phyloP scores from a whole-genome alignment of 2,797 vertebrate species.

The Argyrosomus regius region DNA sequence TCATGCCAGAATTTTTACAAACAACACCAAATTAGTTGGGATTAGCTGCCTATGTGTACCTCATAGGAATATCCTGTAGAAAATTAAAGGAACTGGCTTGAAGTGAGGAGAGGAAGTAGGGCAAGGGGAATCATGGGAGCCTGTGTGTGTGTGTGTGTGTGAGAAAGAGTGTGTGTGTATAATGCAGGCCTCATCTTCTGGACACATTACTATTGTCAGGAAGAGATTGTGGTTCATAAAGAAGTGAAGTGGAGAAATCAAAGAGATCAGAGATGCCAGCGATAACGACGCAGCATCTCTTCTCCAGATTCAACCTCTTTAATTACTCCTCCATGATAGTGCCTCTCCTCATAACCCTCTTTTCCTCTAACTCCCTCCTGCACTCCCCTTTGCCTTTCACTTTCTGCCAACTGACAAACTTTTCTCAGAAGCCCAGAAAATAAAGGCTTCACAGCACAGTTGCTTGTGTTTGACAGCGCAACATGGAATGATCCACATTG shows the following conservation, averaged over 20 bases:
- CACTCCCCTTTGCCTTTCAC: constrained; percentile 52
- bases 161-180: not conserved
- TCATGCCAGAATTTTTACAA: constrained; percentile 65
- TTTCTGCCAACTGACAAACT: constrained; percentile 74
- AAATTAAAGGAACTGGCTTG: constrained; percentile 71
- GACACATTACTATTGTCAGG: constrained; percentile 74
- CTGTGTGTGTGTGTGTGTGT: constrained; percentile 21
- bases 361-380: constrained; percentile 23
- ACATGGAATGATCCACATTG: constrained; percentile 62
- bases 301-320: constrained; percentile 70
- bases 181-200: constrained; percentile 45
- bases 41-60: constrained; percentile 73
- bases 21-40: constrained; percentile 73
- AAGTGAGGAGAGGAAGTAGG: constrained; percentile 73
- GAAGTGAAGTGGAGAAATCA: constrained; percentile 76
- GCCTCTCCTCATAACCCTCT: constrained; percentile 27
- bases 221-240: constrained; percentile 62
- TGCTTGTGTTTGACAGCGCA: constrained; percentile 74
- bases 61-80: constrained; percentile 74
- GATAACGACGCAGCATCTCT: constrained; percentile 69
- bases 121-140: constrained; percentile 53
- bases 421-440: constrained; percentile 63
- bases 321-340: constrained; percentile 74
- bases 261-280: constrained; percentile 73
- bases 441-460: constrained; percentile 69